These are phyloP conservation scores for Bilobella aurantiaca DNA, from an alignment of 1,140 invertebrate genomes.

Conservation along the genomic window DNA sequence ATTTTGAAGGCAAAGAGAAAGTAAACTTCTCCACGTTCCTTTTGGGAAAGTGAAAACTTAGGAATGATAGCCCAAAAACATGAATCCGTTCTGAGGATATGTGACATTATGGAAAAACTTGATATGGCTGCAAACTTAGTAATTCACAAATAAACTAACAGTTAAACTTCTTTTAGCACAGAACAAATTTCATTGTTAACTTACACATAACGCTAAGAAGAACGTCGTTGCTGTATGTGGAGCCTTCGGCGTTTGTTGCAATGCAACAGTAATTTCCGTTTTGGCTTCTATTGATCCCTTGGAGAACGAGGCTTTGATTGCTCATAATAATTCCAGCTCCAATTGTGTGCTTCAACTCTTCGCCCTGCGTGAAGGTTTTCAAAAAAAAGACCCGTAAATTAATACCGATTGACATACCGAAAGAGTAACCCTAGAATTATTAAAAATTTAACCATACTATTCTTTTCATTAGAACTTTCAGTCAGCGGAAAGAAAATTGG, in stretches of 20 bases:
- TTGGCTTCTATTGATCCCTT: conserved; percentile 36
- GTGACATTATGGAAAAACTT: too few relatives aligned
- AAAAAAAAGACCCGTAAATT: background rate
- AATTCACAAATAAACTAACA: background rate
- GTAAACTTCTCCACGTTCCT: background rate
- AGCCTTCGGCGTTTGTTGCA: conserved; percentile 27
- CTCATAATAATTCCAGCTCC: conserved; percentile 40
- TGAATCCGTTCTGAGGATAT: too few relatives aligned
- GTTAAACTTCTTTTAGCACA: background rate
- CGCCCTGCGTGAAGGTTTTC: conserved; percentile 31
- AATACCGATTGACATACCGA: background rate
- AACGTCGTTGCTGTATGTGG: conserved; percentile 23
- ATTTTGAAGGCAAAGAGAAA: background rate
- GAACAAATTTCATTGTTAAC: conserved; percentile 2
- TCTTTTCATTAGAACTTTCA: too few relatives aligned
- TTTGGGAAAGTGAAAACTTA: background rate
- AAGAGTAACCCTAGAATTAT: too few relatives aligned
- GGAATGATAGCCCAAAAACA: background rate
- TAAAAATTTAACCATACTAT: too few relatives aligned
- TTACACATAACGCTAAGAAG: conserved; percentile 34
- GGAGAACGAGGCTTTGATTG: conserved; percentile 39
- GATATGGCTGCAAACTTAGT: too few relatives aligned
- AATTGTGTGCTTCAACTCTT: conserved; percentile 42
- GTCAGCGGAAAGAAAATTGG: too few relatives aligned
- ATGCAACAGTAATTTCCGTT: conserved; percentile 33